phyloP scores from a whole-genome alignment of 1,140 invertebrate species.

The Daktulosphaira vitifoliae region DNA sequence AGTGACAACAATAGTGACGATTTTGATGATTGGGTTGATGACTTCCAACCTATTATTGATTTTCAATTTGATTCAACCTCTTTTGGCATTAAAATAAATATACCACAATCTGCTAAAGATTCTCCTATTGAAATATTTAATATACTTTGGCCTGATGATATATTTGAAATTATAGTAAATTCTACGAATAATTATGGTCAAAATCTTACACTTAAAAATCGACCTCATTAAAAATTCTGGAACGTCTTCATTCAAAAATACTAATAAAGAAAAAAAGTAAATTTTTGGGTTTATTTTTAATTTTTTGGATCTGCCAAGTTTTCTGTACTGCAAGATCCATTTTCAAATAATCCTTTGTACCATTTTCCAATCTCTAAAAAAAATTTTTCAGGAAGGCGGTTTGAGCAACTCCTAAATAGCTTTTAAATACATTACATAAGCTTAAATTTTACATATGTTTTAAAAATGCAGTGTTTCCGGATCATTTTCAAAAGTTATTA shows the following conservation, averaged over 20 bases:
- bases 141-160: background rate
- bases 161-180: background rate
- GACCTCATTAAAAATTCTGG: conserved; percentile 6
- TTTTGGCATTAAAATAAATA: background rate
- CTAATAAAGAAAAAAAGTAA: background rate
- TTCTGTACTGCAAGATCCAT: background rate
- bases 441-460: too few relatives aligned
- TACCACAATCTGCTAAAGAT: background rate
- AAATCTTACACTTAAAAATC: background rate
- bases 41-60: background rate
- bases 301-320: background rate
- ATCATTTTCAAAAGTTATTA: too few relatives aligned
- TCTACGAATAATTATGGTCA: conserved; percentile 2
- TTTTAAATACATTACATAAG: too few relatives aligned
- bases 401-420: too few relatives aligned
- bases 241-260: background rate
- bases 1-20: conserved; percentile 1
- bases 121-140: background rate
- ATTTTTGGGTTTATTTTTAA: conserved; percentile 7
- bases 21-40: background rate
- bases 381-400: too few relatives aligned
- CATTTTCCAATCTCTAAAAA: too few relatives aligned
- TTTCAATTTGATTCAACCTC: background rate
- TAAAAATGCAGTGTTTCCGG: too few relatives aligned
- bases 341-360: conserved; percentile 15